Evolutionary conservation across 2,888 invertebrate species (phyloP), one percentile per base, ranked within the genome.

Genomic region (Camptogramma bilineatum): DNA sequence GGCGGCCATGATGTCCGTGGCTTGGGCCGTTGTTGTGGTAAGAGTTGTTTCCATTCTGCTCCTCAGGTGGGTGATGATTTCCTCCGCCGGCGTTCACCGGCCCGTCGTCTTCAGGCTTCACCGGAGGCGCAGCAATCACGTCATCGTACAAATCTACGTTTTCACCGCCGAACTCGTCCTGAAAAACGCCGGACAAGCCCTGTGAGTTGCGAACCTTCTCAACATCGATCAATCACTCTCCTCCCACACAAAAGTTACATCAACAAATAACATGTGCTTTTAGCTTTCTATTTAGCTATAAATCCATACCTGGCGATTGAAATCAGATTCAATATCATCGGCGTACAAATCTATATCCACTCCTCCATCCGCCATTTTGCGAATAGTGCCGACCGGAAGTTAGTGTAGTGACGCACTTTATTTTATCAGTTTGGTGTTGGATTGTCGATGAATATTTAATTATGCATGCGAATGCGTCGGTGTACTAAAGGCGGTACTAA

Each of bases 271-370:
- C 39, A 16, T n/a, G 31, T 8, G 28, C 19, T 39, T 42, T 10
- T 46, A 34, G 17, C 19, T 16, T 7, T 44, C 1, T 19, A 24
- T 16, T 28, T 46, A 46, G n/a, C 16, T 44, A 48, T 4, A 44
- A 60, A 60, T 52, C 60, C 80, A 79, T 76, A 93, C 93, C 86
- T 90, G 92, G 80, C 92, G 86, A 80, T 92, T 93, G 93, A 98
- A 98, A 94, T 98, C 98, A 85, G 97, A 97, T 93, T 98, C 98
- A 87, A 98, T 96, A 95, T 98, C 98, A 88, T 98, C 98, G 77
- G 97, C 98, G 93, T 99, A 99, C 83, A 99, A 95, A 96, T 99
- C 98, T 94, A 98, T 98, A 94, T 98, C 98, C 88, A 96, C 96
- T 94, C 97, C 96, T 94, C 97, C 93, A 94, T 98, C 98, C 94